Conservation (phyloP, 2,888 invertebrate species). For the Liopterus haemorrhoidalis region DNA sequence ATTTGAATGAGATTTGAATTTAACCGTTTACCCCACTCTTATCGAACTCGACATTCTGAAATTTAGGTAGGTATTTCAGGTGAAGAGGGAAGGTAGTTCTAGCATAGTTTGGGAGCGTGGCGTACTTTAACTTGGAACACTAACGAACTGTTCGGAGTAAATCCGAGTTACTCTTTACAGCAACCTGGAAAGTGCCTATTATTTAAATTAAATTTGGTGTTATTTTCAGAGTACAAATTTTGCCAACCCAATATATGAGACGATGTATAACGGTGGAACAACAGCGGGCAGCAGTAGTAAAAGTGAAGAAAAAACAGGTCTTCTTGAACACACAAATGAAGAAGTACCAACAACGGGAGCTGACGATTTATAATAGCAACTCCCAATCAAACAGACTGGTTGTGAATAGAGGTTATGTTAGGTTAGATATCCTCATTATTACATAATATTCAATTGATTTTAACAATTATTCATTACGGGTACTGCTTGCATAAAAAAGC, state of each 20-base stretch:
- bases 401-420: constrained; percentile 14
- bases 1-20: too few species aligned
- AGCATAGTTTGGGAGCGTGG: too few species aligned
- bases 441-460: constrained; percentile 9
- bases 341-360: constrained; percentile 42
- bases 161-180: too few species aligned
- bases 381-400: constrained; percentile 13
- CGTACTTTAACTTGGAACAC: too few species aligned
- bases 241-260: constrained; percentile 82
- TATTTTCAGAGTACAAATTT: constrained; percentile 60
- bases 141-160: too few species aligned
- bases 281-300: constrained; percentile 45
- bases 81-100: too few species aligned
- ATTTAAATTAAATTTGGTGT: constrained; percentile 9
- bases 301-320: constrained; percentile 52
- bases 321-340: constrained; percentile 50
- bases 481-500: constrained; percentile 15
- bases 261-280: constrained; percentile 56
- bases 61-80: too few species aligned
- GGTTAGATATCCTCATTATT: constrained; percentile 6
- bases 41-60: too few species aligned
- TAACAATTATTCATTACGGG: constrained; percentile 8
- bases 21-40: too few species aligned
- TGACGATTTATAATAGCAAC: constrained; percentile 34
- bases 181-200: neutral